Conservation (phyloP, 2,888 invertebrate genomes). For the Limnephilus auricula region DNA sequence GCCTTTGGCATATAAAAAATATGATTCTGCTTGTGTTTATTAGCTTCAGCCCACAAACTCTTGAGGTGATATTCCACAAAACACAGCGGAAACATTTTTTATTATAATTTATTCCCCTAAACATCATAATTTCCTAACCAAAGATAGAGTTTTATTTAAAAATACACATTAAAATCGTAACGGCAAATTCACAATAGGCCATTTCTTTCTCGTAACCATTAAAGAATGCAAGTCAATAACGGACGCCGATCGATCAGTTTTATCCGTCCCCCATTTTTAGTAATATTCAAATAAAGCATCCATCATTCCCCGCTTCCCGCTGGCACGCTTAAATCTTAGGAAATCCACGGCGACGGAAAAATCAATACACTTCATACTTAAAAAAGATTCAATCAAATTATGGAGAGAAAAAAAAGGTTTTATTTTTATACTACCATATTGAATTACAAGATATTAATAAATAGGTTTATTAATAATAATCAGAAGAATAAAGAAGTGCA, state of each 20-base stretch:
- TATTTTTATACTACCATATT: constrained; percentile 3
- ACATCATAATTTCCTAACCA: neutral
- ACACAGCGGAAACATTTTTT: neutral
- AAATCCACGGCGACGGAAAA: neutral
- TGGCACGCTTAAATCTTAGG: neutral
- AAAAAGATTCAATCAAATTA: neutral
- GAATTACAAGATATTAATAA: neutral
- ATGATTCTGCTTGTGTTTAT: neutral
- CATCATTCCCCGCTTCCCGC: constrained; percentile 50
- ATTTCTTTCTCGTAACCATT: neutral
- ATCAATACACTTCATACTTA: constrained; percentile 34
- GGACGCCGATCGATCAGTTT: constrained; percentile 40
- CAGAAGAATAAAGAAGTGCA: neutral
- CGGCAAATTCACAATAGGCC: neutral
- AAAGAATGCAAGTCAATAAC: neutral
- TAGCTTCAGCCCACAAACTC: neutral
- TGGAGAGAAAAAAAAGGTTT: neutral
- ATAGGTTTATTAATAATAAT: constrained; percentile 8
- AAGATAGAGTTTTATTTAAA: neutral
- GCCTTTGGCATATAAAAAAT: neutral
- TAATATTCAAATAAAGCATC: constrained; percentile 45
- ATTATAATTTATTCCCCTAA: neutral
- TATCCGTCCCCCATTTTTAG: constrained; percentile 38
- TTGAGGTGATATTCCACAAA: neutral
- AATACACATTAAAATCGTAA: neutral